A percentile compares a stretch with the other conserved stretches of the same genome.
Evolutionary conservation across 2,113 vertebrate genomes (phyloP).

Genomic region (Redunca redunca): DNA sequence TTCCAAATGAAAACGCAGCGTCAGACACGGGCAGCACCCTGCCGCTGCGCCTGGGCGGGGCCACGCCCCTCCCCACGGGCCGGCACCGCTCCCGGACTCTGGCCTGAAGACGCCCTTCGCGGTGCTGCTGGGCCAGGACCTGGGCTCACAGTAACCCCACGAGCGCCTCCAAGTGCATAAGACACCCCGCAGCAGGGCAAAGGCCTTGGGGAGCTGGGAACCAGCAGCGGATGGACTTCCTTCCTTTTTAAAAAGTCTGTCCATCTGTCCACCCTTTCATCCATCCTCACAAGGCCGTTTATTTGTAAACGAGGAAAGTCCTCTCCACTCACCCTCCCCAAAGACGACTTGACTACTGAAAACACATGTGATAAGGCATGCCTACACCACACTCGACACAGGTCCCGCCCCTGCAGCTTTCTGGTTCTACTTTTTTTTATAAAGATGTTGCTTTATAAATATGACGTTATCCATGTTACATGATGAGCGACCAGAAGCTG

Average conservation of each 20-base stretch:
- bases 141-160: not conserved
- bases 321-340: not conserved
- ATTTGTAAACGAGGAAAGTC: not conserved
- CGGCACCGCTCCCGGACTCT: not conserved
- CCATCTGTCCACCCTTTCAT: not conserved
- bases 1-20: not conserved
- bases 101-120: not conserved
- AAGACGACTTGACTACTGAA: not conserved
- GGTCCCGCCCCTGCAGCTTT: not conserved
- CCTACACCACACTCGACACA: not conserved
- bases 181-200: not conserved
- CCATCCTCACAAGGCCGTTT: not conserved
- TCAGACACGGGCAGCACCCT: not conserved
- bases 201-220: not conserved
- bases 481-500: not conserved
- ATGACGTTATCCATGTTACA: not conserved
- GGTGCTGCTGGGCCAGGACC: not conserved
- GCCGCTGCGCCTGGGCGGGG: not conserved
- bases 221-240: not conserved
- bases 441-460: not conserved
- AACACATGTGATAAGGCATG: not conserved
- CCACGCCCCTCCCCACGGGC: rapidly evolving
- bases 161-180: not conserved
- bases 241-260: not conserved
- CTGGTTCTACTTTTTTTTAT: not conserved